phyloP scores from a whole-genome alignment of 2,888 invertebrate species.

The Escarpia spicata region DNA sequence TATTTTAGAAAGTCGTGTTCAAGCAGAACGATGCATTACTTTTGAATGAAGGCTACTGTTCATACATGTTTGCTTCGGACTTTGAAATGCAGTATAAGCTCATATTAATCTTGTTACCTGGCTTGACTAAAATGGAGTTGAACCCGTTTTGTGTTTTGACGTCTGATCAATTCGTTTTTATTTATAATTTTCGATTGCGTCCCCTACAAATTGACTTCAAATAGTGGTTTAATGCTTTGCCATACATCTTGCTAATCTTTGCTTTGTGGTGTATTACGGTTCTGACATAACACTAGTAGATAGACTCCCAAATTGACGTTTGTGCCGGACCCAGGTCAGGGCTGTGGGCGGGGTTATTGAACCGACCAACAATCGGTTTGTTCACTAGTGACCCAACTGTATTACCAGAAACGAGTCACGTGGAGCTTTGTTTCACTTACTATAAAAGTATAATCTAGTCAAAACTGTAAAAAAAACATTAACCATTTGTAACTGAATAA shows the following conservation, averaged over 20 bases:
- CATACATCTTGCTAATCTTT: neutral
- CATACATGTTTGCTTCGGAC: neutral
- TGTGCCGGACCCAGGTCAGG: neutral
- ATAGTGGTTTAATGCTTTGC: neutral
- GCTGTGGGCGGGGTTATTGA: neutral
- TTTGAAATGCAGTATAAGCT: neutral
- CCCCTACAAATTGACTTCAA: neutral
- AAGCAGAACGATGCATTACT: neutral
- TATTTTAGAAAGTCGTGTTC: neutral
- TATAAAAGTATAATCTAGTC: neutral
- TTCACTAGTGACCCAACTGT: neutral
- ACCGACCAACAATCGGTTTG: neutral
- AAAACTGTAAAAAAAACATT: too few relatives aligned
- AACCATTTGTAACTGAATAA: too few relatives aligned
- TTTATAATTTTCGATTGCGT: neutral
- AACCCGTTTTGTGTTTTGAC: neutral
- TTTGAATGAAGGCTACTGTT: neutral
- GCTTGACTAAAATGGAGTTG: neutral
- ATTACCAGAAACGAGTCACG: neutral
- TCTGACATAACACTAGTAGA: neutral
- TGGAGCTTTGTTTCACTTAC: neutral
- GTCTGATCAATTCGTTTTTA: neutral
- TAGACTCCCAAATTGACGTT: neutral
- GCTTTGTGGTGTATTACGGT: neutral
- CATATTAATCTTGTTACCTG: neutral